Evolutionary conservation across 2,888 invertebrate genomes (phyloP).

Genomic region (Candidula unifasciata): DNA sequence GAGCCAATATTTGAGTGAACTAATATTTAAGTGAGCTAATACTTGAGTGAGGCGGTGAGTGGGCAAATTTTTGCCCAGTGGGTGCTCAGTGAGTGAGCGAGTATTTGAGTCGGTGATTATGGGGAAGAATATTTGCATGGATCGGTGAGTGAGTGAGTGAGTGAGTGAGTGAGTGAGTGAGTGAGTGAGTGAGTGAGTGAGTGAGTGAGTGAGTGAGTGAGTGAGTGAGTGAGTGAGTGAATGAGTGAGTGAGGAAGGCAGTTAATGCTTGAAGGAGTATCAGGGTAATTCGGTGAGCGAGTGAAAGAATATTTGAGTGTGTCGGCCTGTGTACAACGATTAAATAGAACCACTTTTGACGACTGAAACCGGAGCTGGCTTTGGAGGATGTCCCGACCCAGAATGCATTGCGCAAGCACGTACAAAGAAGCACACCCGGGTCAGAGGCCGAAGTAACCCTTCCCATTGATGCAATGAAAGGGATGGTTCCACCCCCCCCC

Average conservation of each 20-base stretch:
- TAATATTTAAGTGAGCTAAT: no score
- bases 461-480: no score
- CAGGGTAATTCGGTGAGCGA: constrained; percentile 9
- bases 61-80: no score
- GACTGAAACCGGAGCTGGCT: no score
- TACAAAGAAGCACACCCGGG: neutral
- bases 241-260: neutral
- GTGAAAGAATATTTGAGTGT: neutral
- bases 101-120: neutral
- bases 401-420: neutral
- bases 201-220: neutral
- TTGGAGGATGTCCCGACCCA: neutral
- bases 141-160: constrained; percentile 10
- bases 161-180: constrained; percentile 1
- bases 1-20: no score
- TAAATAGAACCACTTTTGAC: no score
- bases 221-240: constrained; percentile 19
- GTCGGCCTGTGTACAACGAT: no score
- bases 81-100: constrained; percentile 28
- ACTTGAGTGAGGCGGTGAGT: no score
- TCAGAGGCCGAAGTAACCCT: neutral
- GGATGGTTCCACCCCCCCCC: no score
- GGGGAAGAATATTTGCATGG: neutral
- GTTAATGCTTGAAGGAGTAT: constrained; percentile 1
- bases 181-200: neutral